Evolutionary conservation across 2,113 vertebrate species (phyloP).

Genomic region (Ptilonorhynchus violaceus): DNA sequence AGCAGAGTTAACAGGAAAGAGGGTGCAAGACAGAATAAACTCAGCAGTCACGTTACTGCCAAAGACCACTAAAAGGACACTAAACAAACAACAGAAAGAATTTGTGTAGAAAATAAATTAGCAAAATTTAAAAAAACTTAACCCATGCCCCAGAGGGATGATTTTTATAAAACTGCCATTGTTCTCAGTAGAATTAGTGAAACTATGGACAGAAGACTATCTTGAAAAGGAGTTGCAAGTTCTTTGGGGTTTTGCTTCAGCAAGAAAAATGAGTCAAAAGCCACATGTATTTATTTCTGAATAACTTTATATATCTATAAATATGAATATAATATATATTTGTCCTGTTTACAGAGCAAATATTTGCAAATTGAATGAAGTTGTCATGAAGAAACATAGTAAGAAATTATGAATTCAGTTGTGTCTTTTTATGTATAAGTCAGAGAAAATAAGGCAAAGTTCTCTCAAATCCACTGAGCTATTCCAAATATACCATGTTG

Average conservation of each 20-base stretch:
- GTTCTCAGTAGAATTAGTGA: background rate
- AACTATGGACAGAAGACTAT: background rate
- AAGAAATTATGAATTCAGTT: background rate
- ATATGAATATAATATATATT: background rate
- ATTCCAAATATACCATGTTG: background rate
- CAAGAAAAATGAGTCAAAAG: background rate
- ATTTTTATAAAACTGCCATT: background rate
- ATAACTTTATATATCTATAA: background rate
- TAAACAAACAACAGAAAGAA: slow-evolving; percentile 17
- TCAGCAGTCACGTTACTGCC: background rate
- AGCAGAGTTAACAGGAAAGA: slow-evolving; percentile 2
- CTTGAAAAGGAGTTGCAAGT: background rate
- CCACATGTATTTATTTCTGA: background rate
- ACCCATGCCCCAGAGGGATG: background rate
- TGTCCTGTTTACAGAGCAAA: background rate
- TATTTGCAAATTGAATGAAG: background rate
- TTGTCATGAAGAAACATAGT: background rate
- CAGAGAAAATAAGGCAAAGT: background rate
- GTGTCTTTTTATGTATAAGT: background rate
- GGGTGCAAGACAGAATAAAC: background rate
- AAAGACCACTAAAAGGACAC: slow-evolving; percentile 17
- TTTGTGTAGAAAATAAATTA: slow-evolving; percentile 3
- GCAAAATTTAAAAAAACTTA: background rate
- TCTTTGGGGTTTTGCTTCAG: background rate
- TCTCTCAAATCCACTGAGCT: background rate